Base-by-base conservation (phyloP, 30 jellyfish, hydroid and myxozoan species). In the Aurelia coerulea region DNA sequence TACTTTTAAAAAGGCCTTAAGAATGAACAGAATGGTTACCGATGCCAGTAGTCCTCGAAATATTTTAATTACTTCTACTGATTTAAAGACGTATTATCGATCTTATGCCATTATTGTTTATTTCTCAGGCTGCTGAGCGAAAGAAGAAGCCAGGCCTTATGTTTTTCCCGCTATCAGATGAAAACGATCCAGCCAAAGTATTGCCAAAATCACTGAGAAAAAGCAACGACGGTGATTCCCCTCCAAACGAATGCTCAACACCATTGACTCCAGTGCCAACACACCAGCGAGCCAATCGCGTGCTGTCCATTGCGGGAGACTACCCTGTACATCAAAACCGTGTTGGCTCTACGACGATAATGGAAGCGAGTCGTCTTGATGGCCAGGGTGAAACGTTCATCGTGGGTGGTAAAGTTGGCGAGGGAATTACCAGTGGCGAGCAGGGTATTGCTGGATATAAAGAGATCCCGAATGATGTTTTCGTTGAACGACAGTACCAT, bases 231-330 rank as follows among this genome's bases (percentile, higher is more conserved):
- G 62, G 66, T 1, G 81, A 62, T 31, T 79, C 92, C 12, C 87
- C 92, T 16, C 92, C 96, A 4, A 79, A 73, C 39, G 96, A 88
- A 73, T 79, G 96, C 68, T 88, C 96, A 35, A 70, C 96, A 31
- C 92, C 96, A n/a, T 74, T 79, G 19, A 74, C 96, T 14, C 90
- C 86, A 16, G 71, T 49, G 4, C 76, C 6, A 46, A 79, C 62
- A 59, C 58, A 35, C 67, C 94, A 73, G 0, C 32, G 77, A 41
- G 68, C 23, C 71, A 74, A 49, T 60, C 85, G 58, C 16, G 5
- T 49, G 31, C 12, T 51, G 8, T 49, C 85, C 37, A 17, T 35
- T 46, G 85, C 60, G 11, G 72, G 72, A 13, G 83, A 83, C 1
- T 73, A 83, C 86, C 78, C 58, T 2, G 80, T 70, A 6, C 92